Evolutionary conservation across 2,797 vertebrate species (phyloP).

Genomic region (Tenualosa ilisha): DNA sequence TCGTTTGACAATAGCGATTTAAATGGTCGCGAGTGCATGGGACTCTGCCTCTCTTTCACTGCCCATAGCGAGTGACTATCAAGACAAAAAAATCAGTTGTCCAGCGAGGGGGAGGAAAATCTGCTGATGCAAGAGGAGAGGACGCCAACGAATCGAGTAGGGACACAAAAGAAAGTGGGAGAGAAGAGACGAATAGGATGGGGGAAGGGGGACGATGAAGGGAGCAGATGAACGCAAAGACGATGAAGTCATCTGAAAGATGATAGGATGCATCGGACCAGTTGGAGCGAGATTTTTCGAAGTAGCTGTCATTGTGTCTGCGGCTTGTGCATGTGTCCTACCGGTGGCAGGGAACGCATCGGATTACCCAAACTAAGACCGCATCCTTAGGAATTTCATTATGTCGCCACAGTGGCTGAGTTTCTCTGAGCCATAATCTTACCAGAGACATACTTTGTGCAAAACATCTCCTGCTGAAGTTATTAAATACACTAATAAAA

Average conservation of each 20-base stretch:
- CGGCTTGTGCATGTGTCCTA: neutral
- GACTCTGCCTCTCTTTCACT: neutral
- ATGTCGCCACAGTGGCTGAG: neutral
- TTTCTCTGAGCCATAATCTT: neutral
- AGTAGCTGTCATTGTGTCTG: slow-evolving; percentile 26
- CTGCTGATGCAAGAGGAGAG: slow-evolving; percentile 1
- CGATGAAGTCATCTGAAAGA: slow-evolving; percentile 25
- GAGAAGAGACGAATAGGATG: neutral
- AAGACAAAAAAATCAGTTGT: slow-evolving; percentile 16
- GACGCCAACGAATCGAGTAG: slow-evolving; percentile 9
- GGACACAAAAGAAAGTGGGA: neutral
- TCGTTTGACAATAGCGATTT: neutral
- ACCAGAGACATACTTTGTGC: neutral
- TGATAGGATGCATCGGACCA: neutral
- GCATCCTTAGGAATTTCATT: slow-evolving; percentile 8
- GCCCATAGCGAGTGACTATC: neutral
- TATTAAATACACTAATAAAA: neutral
- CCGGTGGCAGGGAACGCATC: neutral
- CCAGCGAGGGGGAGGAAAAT: slow-evolving; percentile 21
- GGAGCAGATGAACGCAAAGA: slow-evolving; percentile 1
- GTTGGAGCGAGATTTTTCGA: neutral
- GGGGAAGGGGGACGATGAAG: neutral
- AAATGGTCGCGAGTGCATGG: neutral
- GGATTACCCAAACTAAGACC: neutral
- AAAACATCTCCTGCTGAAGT: neutral